A percentile compares a stretch with the other conserved stretches of the same genome.
Conservation (phyloP, 2,113 vertebrate species). For the Cinclus mexicanus region DNA sequence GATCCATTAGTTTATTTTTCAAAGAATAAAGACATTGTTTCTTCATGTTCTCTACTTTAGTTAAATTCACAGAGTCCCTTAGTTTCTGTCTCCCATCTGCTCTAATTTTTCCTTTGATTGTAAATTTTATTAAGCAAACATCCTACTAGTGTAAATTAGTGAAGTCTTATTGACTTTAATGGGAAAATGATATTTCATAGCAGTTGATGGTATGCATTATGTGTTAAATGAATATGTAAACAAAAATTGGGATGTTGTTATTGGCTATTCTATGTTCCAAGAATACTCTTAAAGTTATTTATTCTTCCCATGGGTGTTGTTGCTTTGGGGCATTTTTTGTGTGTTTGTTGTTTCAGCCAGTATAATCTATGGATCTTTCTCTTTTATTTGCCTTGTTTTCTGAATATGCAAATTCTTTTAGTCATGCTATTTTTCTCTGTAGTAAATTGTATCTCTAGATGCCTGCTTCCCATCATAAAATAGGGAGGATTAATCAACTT, state of each 20-base stretch:
- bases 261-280: background rate
- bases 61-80: background rate
- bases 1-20: background rate
- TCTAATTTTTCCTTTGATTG: background rate
- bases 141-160: background rate
- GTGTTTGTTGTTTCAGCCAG: background rate
- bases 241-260: background rate
- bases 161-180: background rate
- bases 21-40: background rate
- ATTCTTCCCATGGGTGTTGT: background rate
- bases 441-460: background rate
- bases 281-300: background rate
- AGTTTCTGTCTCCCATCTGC: background rate
- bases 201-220: background rate
- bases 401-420: background rate
- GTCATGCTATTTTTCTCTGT: background rate
- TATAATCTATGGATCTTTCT: background rate
- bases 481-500: background rate
- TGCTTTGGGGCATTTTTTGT: background rate
- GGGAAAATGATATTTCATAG: background rate
- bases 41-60: background rate
- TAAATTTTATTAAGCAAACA: conserved; percentile 20
- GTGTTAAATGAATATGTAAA: background rate
- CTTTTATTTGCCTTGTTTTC: conserved; percentile 12
- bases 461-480: background rate